These are phyloP conservation scores for Pherbina coryleti DNA, from an alignment of 2,888 invertebrate species.

Conservation along the genomic window DNA sequence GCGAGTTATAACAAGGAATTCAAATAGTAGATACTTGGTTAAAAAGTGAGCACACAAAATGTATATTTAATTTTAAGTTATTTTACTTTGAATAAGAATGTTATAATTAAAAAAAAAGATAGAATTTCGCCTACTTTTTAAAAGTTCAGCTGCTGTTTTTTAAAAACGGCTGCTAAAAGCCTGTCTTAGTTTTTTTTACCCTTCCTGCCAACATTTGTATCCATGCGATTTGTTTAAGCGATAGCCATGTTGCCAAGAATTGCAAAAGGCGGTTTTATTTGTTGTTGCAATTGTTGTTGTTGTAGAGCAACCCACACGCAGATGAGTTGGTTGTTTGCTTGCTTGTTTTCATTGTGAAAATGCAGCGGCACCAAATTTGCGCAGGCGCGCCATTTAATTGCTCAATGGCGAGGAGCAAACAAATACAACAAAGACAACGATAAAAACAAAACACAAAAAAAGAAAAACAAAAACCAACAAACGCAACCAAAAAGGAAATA, in stretches of 20 bases:
- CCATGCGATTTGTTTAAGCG: background rate
- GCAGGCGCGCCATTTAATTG: constrained; percentile 3
- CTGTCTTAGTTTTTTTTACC: background rate
- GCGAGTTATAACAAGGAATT: no score
- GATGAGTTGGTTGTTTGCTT: background rate
- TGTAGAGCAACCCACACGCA: constrained; percentile 29
- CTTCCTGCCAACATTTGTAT: background rate
- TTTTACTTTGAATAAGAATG: no score
- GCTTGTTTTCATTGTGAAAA: background rate
- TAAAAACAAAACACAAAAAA: background rate
- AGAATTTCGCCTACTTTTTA: background rate
- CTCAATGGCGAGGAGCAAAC: constrained; percentile 8
- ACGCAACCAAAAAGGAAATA: background rate
- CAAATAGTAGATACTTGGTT: no score
- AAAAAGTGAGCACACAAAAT: no score
- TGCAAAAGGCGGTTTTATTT: background rate
- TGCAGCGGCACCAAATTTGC: constrained; percentile 1
- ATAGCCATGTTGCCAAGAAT: background rate
- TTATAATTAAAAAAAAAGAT: no score
- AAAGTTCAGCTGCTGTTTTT: background rate
- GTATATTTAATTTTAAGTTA: no score
- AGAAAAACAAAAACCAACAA: background rate
- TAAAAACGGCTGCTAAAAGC: background rate
- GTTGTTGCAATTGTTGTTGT: constrained; percentile 15
- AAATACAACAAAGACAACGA: background rate